A percentile compares a stretch with the other conserved stretches of the same genome.
phyloP scores from a whole-genome alignment of 2,797 vertebrate species.

The Scarus forsteni region DNA sequence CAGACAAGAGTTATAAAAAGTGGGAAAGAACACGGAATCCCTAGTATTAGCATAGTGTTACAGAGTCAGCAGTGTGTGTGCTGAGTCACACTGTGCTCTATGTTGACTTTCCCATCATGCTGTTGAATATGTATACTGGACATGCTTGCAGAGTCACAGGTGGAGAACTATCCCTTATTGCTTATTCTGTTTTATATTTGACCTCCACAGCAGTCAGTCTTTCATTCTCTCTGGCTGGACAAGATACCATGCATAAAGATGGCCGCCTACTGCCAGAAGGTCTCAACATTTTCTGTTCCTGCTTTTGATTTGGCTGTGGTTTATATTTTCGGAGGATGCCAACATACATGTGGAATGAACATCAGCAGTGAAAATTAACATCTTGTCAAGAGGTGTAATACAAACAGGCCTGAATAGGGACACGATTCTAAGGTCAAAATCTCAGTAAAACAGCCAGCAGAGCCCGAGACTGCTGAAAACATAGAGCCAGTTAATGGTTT shows the following conservation, averaged over 20 bases:
- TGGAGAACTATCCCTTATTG: slow-evolving; percentile 30
- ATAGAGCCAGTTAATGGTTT: too few species aligned
- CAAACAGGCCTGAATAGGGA: too few species aligned
- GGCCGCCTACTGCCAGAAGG: slow-evolving; percentile 22
- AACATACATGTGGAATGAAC: not conserved
- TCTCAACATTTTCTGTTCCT: slow-evolving; percentile 29
- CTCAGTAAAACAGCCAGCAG: too few species aligned
- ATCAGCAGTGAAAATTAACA: too few species aligned
- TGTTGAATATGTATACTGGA: slow-evolving; percentile 53
- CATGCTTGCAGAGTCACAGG: slow-evolving; percentile 45
- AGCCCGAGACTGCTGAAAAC: too few species aligned
- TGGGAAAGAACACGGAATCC: not conserved
- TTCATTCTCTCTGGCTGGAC: slow-evolving; percentile 29
- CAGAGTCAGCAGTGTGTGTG: slow-evolving; percentile 17
- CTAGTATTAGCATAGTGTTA: not conserved
- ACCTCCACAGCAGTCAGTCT: slow-evolving; percentile 9
- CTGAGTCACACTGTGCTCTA: slow-evolving; percentile 10
- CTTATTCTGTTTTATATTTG: slow-evolving; percentile 55
- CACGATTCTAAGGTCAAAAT: too few species aligned
- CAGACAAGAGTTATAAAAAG: too few species aligned
- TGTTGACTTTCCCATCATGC: slow-evolving; percentile 31
- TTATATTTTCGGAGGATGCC: not conserved
- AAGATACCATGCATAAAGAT: slow-evolving; percentile 27
- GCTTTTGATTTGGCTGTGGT: slow-evolving; percentile 12
- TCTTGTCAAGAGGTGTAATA: too few species aligned